phyloP scores from a whole-genome alignment of 1,140 invertebrate genomes.

The Magallana angulata region DNA sequence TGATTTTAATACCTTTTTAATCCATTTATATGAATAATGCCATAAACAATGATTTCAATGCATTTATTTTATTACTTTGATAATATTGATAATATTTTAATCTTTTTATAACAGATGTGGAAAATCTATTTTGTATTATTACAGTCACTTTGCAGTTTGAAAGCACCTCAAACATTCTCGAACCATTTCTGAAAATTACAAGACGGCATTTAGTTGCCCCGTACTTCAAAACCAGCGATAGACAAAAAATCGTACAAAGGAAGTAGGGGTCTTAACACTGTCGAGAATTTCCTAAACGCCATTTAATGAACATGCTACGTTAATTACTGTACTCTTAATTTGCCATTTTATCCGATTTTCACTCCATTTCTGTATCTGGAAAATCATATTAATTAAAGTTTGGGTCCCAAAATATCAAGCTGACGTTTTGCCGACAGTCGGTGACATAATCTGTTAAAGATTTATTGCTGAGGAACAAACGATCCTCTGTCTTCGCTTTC shows the following conservation, averaged over 20 bases:
- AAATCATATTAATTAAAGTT: conserved; percentile 14
- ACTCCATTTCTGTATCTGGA: conserved; percentile 12
- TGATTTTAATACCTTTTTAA: too few species aligned
- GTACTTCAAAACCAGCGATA: too few species aligned
- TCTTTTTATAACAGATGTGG: too few species aligned
- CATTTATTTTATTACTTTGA: too few species aligned
- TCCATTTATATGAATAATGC: too few species aligned
- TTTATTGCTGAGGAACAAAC: conserved; percentile 3
- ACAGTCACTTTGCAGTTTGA: too few species aligned
- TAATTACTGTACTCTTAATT: conserved; percentile 6
- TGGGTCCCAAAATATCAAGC: conserved; percentile 5
- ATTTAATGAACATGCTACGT: neutral
- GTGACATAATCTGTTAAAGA: neutral
- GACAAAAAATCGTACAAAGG: neutral
- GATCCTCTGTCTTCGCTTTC: neutral
- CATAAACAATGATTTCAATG: too few species aligned
- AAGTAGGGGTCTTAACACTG: neutral
- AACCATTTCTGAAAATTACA: too few species aligned
- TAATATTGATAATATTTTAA: too few species aligned
- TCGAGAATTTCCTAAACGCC: neutral
- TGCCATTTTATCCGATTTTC: neutral
- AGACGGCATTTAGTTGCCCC: too few species aligned
- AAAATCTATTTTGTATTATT: too few species aligned
- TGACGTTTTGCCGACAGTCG: conserved; percentile 14
- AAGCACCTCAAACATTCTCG: too few species aligned